Evolutionary conservation across 2,797 vertebrate genomes (phyloP), one percentile per base, ranked within the genome.

Genomic region (Philypnodon macrostomus): DNA sequence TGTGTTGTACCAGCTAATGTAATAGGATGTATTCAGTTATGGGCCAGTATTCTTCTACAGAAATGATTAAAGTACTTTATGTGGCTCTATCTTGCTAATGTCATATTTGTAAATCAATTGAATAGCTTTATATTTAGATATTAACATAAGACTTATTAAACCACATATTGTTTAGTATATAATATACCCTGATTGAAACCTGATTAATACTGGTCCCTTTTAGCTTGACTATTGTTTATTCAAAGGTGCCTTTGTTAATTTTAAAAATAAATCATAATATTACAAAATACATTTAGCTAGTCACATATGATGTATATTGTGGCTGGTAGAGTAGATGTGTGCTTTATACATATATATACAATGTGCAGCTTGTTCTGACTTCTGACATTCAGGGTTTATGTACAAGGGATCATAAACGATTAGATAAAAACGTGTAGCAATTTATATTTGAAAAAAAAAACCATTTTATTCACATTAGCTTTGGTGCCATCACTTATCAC

Each of bases 361-460:
- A 7, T 42, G 29, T 50, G 31, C 9, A 39, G 30, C 39, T 57
- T 14, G 40, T 49, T 34, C 2, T 27, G 54, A 54, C 55, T 55
- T 44, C 21, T 53, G 29, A 26, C 36, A 6, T 17, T 32, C 32
- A 9, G 39, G 13, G 54, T 64, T 47, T 21, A 41, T 53, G 30
- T 53, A 39, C 39, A 33, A 33, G 10, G 39, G 39, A 42, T 42
- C 39, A 42, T 27, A 42, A 16, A 30, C 31, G 15, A 18, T 5
- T 18, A 18, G 10, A 33, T 13, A 33, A 33, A 29, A 3, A 11
- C 0, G 4, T 29, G 32, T 15, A 14, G 12, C 11, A 16, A n/a
- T n/a, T n/a, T n/a, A n/a, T n/a, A n/a, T 30, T 44, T 44, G 15
- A n/a, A 18, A 30, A 11, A 44, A 33, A 5, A 2, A 33, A 33